phyloP scores from a whole-genome alignment of 1,140 invertebrate species.

The Drosophila varians region DNA sequence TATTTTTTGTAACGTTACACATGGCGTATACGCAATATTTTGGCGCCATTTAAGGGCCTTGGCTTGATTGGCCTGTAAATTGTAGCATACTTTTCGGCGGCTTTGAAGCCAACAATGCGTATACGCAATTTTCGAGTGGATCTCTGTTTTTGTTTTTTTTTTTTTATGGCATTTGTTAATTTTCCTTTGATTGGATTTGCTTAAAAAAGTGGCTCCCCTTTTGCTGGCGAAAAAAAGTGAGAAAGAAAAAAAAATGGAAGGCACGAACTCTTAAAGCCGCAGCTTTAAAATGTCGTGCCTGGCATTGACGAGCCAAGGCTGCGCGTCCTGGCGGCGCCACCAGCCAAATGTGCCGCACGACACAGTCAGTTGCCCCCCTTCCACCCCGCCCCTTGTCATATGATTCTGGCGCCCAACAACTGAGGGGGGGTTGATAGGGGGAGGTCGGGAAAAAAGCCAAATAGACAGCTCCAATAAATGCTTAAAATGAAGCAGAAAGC shows the following conservation, averaged over 20 bases:
- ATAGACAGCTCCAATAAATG: constrained; percentile 74
- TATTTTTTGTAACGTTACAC: background rate
- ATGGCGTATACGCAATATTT: background rate
- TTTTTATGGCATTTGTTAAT: background rate
- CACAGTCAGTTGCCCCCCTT: constrained; percentile 37
- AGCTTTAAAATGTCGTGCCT: constrained; percentile 60
- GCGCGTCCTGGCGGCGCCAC: constrained; percentile 66
- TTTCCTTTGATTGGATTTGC: background rate
- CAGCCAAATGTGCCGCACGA: constrained; percentile 71
- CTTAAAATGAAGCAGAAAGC: constrained; percentile 77
- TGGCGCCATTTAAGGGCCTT: no score
- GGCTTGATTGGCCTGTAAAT: background rate
- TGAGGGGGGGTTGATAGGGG: no score
- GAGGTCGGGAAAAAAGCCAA: constrained; percentile 61
- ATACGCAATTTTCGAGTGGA: background rate
- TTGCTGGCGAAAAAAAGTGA: background rate
- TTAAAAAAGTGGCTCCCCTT: background rate
- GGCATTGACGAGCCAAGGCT: constrained; percentile 59
- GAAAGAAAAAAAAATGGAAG: constrained; percentile 9
- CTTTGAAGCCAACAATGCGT: background rate
- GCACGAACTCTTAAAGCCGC: constrained; percentile 28
- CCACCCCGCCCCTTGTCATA: background rate
- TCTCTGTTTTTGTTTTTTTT: background rate
- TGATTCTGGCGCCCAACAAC: background rate
- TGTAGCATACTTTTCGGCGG: background rate